Conservation (phyloP, 2,888 invertebrate species). For the Eupithecia inturbata region DNA sequence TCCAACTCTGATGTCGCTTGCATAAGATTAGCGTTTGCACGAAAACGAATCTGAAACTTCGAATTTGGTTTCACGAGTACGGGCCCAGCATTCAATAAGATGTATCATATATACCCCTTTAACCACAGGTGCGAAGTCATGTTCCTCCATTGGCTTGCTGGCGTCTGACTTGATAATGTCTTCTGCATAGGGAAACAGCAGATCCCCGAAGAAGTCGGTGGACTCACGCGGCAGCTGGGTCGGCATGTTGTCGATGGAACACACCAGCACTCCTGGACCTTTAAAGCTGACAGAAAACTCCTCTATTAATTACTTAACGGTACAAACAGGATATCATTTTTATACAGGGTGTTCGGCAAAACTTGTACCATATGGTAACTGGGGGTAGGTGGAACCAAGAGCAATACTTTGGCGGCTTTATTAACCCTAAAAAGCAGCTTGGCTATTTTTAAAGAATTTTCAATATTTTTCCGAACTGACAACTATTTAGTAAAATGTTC, state of each 20-base stretch:
- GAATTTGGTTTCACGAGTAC: not conserved
- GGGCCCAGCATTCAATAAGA: not conserved
- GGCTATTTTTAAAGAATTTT: too few species aligned
- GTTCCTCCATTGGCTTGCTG: constrained; percentile 89
- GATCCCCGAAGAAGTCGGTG: constrained; percentile 98
- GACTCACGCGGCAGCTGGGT: constrained; percentile 98
- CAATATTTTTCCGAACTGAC: too few species aligned
- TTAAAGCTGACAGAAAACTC: constrained; percentile 87
- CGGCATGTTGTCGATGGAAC: constrained; percentile 99
- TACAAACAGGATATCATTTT: too few species aligned
- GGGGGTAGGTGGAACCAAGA: too few species aligned
- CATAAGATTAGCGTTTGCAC: not conserved
- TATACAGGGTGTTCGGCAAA: too few species aligned
- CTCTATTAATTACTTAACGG: too few species aligned
- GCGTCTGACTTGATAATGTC: constrained; percentile 96
- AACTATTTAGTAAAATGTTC: too few species aligned
- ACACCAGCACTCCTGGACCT: constrained; percentile 98
- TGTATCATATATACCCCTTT: constrained; percentile 83
- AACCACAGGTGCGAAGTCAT: constrained; percentile 89
- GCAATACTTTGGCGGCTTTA: too few species aligned
- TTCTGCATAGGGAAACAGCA: constrained; percentile 93
- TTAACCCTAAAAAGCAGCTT: too few species aligned
- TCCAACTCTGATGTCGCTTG: too few species aligned
- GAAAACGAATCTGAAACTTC: not conserved
- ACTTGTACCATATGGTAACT: too few species aligned